Conservation (phyloP, 2,888 invertebrate genomes). For the Blera fallax region DNA sequence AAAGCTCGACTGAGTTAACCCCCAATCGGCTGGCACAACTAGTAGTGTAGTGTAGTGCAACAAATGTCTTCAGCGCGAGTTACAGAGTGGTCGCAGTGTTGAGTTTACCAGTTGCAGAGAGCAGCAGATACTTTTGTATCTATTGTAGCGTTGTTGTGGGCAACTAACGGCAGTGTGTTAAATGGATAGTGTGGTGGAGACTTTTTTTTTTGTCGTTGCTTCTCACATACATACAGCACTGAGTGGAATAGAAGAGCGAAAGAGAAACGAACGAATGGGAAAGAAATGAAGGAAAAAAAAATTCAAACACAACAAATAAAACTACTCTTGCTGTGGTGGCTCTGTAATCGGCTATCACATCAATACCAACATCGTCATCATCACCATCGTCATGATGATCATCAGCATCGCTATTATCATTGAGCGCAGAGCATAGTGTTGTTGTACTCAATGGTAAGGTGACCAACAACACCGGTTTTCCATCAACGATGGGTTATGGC, state of each 20-base stretch:
- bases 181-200: constrained; percentile 63
- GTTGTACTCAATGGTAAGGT: constrained; percentile 48
- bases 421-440: constrained; percentile 36
- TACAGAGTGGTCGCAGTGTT: constrained; percentile 23
- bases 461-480: constrained; percentile 65
- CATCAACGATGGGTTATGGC: constrained; percentile 29
- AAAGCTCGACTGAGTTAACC: constrained; percentile 69
- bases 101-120: constrained; percentile 66
- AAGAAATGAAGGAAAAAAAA: neutral
- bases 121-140: constrained; percentile 41
- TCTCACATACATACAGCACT: neutral
- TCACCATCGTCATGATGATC: constrained; percentile 25
- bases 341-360: constrained; percentile 49
- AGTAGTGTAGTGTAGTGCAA: constrained; percentile 58
- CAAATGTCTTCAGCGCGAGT: constrained; percentile 55
- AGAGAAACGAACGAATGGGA: neutral
- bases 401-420: constrained; percentile 29
- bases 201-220: constrained; percentile 26
- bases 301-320: neutral
- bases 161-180: constrained; percentile 70
- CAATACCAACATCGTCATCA: constrained; percentile 27
- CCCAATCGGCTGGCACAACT: constrained; percentile 60
- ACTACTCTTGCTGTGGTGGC: constrained; percentile 18
- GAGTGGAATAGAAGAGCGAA: constrained; percentile 1
- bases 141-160: constrained; percentile 35